Evolutionary conservation across 2,888 invertebrate species (phyloP).

Genomic region (Lysandra bellargus): DNA sequence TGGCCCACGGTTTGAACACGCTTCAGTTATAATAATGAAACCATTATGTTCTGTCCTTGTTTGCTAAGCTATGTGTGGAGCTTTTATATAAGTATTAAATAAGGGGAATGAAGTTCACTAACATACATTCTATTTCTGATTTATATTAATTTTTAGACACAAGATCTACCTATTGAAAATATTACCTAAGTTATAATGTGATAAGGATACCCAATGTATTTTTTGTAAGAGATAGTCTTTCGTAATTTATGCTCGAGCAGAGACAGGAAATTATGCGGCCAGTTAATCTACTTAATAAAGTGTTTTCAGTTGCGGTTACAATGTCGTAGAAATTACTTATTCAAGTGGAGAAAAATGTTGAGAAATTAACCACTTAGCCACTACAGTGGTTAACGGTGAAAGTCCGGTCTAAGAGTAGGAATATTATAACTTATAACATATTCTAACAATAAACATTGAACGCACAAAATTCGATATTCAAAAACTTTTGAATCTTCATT

Average conservation of each 20-base stretch:
- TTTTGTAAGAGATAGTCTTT: background rate
- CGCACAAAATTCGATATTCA: no score
- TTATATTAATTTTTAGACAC: no score
- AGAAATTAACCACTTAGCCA: slow-evolving; percentile 13
- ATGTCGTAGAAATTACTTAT: slow-evolving; percentile 27
- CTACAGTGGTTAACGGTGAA: slow-evolving; percentile 11
- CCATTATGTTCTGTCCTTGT: no score
- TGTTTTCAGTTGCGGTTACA: slow-evolving; percentile 20
- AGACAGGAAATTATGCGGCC: slow-evolving; percentile 11
- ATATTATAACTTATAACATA: background rate
- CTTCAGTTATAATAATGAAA: no score
- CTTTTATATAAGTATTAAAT: no score
- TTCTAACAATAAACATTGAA: background rate
- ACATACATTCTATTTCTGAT: no score
- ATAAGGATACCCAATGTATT: background rate
- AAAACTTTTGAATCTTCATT: no score
- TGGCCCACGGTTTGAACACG: no score
- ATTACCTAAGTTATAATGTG: no score
- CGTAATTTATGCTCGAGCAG: background rate
- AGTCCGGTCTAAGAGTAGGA: background rate
- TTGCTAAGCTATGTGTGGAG: no score
- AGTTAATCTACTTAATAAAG: slow-evolving; percentile 9
- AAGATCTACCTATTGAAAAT: no score
- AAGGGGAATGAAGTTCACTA: no score
- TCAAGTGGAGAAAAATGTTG: slow-evolving; percentile 23